Base-by-base conservation (phyloP, 1,140 invertebrate genomes). In the Acarapis woodi region DNA sequence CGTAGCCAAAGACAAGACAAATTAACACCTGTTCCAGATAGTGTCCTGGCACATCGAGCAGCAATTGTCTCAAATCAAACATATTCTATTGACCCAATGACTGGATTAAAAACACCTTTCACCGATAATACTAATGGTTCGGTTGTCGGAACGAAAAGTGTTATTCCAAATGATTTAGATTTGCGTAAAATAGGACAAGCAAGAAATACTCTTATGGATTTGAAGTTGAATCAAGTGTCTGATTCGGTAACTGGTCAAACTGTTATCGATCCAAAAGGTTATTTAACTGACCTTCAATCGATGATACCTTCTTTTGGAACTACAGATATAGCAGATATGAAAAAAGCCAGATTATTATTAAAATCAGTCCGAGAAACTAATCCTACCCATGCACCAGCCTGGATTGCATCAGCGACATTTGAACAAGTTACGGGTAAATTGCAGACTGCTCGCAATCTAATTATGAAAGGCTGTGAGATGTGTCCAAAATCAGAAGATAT, bases 401-500 rank as follows among this genome's bases (percentile, higher is more conserved):
- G 93, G 93, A 88, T 99, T 48, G 90, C 90, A 6, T 94, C 87
- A 37, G 90, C 88, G n/a, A 64, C 85, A 45, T 60, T 99, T 14
- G 93, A 99, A 57, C 88, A 97, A 66, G 85, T 96, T 0, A 94
- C 85, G 10, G 90, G 88, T n/a, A 97, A 96, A 59, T 64, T 96
- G 2, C 88, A 97, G 60, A 76, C 80, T 18, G 90, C 90, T 0
- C 58, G 83, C 42, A 96, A 96, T 59, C 61, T 97, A 0, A 93
- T 97, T 45, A 93, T 94, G 83, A 80, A 90, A 54, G 90, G 65
- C 10, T 64, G 63, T 47, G 65, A 68, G 48, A 79, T 88, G 39
- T 97, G 94, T 61, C 78, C 79, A 0, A 79, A 77, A 42, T 90
- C 80, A 30, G 93, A 97, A 57, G 90, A 99, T 59, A 58, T 96